Evolutionary conservation across 2,113 vertebrate genomes (phyloP), one percentile per base, ranked within the genome.

Genomic region (Saimiri boliviensis): DNA sequence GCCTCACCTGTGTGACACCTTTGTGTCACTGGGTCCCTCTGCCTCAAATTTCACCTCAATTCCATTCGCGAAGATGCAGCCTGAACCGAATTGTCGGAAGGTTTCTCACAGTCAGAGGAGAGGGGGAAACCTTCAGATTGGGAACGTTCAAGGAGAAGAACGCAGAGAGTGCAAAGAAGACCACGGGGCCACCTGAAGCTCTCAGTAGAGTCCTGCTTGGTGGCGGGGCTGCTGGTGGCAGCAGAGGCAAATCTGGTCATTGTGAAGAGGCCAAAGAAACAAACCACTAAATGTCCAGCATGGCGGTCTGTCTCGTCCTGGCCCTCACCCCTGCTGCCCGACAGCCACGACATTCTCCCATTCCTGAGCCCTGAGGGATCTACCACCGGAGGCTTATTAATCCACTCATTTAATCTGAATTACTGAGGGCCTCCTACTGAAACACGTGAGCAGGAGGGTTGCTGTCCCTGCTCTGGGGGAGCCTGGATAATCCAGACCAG

Each of bases 151-250:
- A 49, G 49, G 16, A 60, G 37, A 37, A 40, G 63, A 73, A 49
- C 2, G 20, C 13, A 27, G 21, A 37, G 40, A 89, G 49, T 37
- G 12, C 2, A 2, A 32, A 27, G 32, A 16, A 2, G 30, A 49
- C 19, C 11, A 7, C 37, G 37, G 32, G 0, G 63, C 58, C 74
- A n/a, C 37, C 52, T 2, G 74, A 70, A 89, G 21, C 63, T 45
- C 23, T n/a, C n/a, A 49, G 63, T 5, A 3, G 12, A 17, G 12
- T 40, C 25, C 54, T 56, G n/a, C n/a, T 68, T 58, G 14, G 12
- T 3, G 5, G 52, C 0, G 0, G 20, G 30, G 8, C 40, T 32
- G 16, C 42, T 8, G 6, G 25, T 42, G 49, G 54, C 21, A 47
- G 30, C 47, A 35, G 35, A 27, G 47, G n/a, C 40, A 68, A 73